Base-by-base conservation (phyloP, 64 coral and sea anemone genomes). In the Orbicella faveolata region DNA sequence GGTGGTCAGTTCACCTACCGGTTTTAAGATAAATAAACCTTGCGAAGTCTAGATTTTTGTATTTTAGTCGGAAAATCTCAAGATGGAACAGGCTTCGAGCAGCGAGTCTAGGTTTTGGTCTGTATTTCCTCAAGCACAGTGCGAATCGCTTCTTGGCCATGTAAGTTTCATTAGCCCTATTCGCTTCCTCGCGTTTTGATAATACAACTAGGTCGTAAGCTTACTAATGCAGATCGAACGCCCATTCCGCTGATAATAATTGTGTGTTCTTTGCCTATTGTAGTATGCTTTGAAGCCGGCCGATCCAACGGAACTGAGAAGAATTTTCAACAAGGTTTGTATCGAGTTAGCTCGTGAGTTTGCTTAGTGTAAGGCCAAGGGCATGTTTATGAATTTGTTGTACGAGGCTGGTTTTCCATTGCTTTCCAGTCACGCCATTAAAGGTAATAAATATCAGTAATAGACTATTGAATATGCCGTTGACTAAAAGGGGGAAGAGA, bases 201-300 rank as follows among this genome's bases (percentile, higher is more conserved):
- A 30, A n/a, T 23, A 25, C 67, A 12, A 59, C 55, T 9, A 16
- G 15, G 15, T 59, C 12, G 55, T 33, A 26, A 70, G 21, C 11
- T 70, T n/a, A 70, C 21, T 26, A n/a, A 25, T 26, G 4, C 61
- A 19, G 25, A 61, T 63, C n/a, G 33, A 63, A 63, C 34, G 30
- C 57, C 79, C 30, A 0, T 62, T 63, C 36, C 30, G 34, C 57
- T 81, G 11, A 37, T 61, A 35, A 1, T 63, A 21, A 33, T 79
- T 59, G 20, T 85, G 82, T n/a, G 62, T 88, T 84, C 21, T 48
- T 26, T 73, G 17, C 69, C 70, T 34, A 41, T 37, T 79, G 9
- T 44, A 97, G 92, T 88, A 87, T 48, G 93, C 92, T 73, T 89
- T 97, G n/a, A 97, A 91, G 35, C 95, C 92, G 75, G 95, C 95